Conservation (phyloP, 2,113 vertebrate species). For the Manacus vitellinus region DNA sequence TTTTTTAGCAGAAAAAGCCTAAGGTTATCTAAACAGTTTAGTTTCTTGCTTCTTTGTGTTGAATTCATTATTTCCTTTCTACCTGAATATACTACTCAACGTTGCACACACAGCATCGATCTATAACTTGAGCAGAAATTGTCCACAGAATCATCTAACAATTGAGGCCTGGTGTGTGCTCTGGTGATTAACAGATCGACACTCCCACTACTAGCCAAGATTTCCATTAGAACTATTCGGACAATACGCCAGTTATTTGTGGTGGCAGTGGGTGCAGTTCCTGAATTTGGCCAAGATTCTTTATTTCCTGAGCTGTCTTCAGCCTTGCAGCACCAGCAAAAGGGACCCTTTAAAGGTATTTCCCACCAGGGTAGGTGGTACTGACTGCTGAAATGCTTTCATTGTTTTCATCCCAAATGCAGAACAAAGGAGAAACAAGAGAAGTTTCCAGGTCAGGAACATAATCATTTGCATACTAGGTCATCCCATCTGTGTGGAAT, state of each 20-base stretch:
- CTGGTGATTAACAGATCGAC: background rate
- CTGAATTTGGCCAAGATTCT: background rate
- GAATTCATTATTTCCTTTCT: slow-evolving; percentile 52
- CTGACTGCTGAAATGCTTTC: slow-evolving; percentile 28
- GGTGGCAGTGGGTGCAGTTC: background rate
- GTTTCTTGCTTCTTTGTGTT: slow-evolving; percentile 27
- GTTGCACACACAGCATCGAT: background rate
- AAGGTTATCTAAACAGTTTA: slow-evolving; percentile 62
- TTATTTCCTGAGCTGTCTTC: background rate
- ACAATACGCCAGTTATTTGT: background rate
- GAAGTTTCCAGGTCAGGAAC: slow-evolving; percentile 25
- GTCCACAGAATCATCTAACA: background rate
- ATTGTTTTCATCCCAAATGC: background rate
- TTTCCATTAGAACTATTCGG: background rate
- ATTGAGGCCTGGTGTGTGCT: accelerated
- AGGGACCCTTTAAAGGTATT: slow-evolving; percentile 35
- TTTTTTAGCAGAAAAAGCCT: slow-evolving; percentile 48
- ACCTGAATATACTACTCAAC: background rate
- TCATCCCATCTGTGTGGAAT: background rate
- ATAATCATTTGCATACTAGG: slow-evolving; percentile 33
- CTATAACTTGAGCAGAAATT: background rate
- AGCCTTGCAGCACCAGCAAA: background rate
- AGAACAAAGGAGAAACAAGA: slow-evolving; percentile 40
- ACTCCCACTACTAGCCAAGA: background rate
- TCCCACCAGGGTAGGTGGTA: slow-evolving; percentile 11